Evolutionary conservation across 2,888 invertebrate species (phyloP), one percentile per base, ranked within the genome.

Genomic region (Mesorhabditis sp.): DNA sequence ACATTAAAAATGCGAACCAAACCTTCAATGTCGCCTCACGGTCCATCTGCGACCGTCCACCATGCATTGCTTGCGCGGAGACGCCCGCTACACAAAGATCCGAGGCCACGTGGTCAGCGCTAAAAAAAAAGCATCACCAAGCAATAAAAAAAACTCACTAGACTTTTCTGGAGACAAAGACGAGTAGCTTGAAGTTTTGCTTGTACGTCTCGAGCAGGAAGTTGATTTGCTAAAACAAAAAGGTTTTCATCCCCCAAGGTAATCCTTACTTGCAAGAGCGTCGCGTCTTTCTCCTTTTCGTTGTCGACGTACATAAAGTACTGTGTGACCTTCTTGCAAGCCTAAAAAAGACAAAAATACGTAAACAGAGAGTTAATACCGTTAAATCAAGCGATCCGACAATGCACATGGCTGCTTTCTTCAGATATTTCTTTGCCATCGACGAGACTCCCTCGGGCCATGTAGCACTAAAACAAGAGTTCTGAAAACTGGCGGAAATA

Each of bases 401-500:
- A 86, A 91, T 92, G 0, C 95, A 92, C 87, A 94, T 93, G 67
- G 95, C 90, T 0, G 95, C 95, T 86, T 94, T 90, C 69, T 90
- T 91, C 91, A 94, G 93, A 85, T 95, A 95, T 2, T 91, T 90
- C 75, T 91, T 90, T 0, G 94, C 95, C 62, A 96, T 88, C 28
- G 92, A 89, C 15, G 94, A 90, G 1, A 96, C 95, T 62, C 91
- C 92, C 68, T 90, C 88, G 0, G 95, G 95, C 96, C 95, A 96
- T 0, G 96, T 96, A 13, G 96, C 96, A 85, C 91, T 91, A 78
- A 66, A 44, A 13, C 28, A 13, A 5, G 3, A 28, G 61, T 62
- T 62, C 13, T 7, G 13, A 13, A 41, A 67, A n/a, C n/a, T 4
- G 15, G 6, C 15, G 13, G 4, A 6, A 67, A 67, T 50, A 43